Conservation (phyloP, 53 echinoderm and acorn worm species). For the Patiria pectinifera region DNA sequence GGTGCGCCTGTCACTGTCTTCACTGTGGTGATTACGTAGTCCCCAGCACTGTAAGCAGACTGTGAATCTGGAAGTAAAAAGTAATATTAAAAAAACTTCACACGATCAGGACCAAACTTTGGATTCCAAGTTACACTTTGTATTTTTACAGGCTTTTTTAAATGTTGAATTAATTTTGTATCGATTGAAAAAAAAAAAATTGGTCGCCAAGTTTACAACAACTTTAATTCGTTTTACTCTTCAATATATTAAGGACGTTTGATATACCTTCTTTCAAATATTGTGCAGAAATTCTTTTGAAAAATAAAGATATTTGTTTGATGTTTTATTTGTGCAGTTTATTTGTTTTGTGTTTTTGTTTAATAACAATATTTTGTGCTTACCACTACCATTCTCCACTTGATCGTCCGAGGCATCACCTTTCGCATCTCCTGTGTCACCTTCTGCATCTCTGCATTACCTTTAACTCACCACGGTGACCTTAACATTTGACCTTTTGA, state of each 20-base stretch:
- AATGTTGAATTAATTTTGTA: background rate
- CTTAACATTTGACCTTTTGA: no score
- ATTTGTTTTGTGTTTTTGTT: background rate
- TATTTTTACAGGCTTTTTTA: background rate
- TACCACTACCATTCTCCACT: background rate
- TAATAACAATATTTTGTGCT: background rate
- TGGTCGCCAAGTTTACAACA: background rate
- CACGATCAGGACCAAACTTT: background rate
- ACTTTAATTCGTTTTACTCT: background rate
- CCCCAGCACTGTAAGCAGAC: background rate
- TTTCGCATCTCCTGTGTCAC: no score
- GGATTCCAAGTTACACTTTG: background rate
- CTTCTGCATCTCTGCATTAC: no score
- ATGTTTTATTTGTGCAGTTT: background rate
- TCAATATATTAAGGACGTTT: background rate
- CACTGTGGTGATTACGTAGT: conserved; percentile 1
- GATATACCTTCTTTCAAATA: background rate
- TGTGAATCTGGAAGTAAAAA: conserved; percentile 1
- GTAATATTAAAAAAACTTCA: background rate
- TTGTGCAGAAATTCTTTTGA: background rate
- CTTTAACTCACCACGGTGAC: no score
- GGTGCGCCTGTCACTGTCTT: conserved; percentile 1
- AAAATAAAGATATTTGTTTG: background rate
- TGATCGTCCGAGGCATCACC: background rate
- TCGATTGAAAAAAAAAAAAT: background rate